These are phyloP conservation scores for Heliocidaris erythrogramma DNA, from an alignment of 35 echinoderm and acorn worm species.

Conservation along the genomic window DNA sequence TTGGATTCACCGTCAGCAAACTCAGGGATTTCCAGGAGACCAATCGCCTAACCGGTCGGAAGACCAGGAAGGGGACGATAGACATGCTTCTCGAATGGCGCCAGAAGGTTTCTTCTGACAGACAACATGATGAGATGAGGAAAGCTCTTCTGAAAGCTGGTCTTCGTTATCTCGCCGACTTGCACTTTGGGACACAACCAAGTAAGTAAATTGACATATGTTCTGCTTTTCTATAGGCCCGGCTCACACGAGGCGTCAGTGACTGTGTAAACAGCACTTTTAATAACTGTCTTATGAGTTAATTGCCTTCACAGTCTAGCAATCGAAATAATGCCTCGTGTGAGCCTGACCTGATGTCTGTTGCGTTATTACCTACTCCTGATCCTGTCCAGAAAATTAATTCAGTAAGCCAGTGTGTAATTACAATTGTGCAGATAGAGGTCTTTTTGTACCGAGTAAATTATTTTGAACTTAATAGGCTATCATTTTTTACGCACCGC, in stretches of 20 bases:
- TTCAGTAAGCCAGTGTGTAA: no score
- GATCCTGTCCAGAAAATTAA: no score
- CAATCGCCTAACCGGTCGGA: background rate
- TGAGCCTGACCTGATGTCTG: no score
- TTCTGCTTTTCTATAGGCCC: background rate
- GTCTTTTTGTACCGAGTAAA: no score
- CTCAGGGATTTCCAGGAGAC: background rate
- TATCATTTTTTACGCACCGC: no score
- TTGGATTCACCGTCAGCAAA: background rate
- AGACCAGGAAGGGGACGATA: background rate
- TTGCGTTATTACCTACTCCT: no score
- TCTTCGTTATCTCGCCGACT: background rate
- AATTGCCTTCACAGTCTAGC: background rate
- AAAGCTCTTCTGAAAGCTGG: background rate
- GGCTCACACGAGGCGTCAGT: background rate
- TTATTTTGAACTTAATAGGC: no score
- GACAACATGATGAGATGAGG: background rate
- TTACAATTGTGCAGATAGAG: no score
- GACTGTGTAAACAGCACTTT: background rate
- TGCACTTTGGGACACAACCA: background rate
- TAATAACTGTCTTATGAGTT: no score
- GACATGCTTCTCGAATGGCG: background rate
- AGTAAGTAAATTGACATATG: background rate
- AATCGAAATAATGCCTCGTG: background rate
- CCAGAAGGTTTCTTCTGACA: background rate